phyloP scores from a whole-genome alignment of 1,140 invertebrate genomes.

The Archivesica marissinica region DNA sequence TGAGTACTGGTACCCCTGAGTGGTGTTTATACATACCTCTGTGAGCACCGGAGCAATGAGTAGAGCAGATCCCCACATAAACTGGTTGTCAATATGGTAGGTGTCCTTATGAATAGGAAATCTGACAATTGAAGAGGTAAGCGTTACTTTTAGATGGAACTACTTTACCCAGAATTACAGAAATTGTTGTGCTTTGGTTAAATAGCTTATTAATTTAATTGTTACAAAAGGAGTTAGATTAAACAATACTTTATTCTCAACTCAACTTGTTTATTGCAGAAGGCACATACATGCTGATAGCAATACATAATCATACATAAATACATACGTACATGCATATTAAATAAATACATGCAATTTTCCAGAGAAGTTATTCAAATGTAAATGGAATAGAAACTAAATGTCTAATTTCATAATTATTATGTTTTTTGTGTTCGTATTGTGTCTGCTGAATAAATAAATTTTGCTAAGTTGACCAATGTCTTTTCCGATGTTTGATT shows the following conservation, averaged over 20 bases:
- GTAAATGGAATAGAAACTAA: too few species aligned
- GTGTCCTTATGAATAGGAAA: conserved; percentile 87
- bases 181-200: not conserved
- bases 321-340: too few species aligned
- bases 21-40: too few species aligned
- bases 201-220: not conserved
- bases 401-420: too few species aligned
- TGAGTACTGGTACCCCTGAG: too few species aligned
- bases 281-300: not conserved
- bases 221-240: not conserved
- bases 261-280: not conserved
- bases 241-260: not conserved
- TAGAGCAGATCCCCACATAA: conserved; percentile 91
- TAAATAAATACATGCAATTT: too few species aligned
- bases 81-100: conserved; percentile 90
- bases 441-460: too few species aligned
- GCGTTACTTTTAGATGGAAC: not conserved
- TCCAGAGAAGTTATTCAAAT: too few species aligned
- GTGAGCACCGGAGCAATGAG: conserved; percentile 88
- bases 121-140: conserved; percentile 62
- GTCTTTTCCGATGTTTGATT: too few species aligned
- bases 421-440: too few species aligned
- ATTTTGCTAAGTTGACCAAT: too few species aligned
- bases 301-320: not conserved
- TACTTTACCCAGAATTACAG: not conserved